A percentile compares a stretch with the other conserved stretches of the same genome.
Conservation (phyloP, 1,140 invertebrate species). For the Brachionus manjavacas region DNA sequence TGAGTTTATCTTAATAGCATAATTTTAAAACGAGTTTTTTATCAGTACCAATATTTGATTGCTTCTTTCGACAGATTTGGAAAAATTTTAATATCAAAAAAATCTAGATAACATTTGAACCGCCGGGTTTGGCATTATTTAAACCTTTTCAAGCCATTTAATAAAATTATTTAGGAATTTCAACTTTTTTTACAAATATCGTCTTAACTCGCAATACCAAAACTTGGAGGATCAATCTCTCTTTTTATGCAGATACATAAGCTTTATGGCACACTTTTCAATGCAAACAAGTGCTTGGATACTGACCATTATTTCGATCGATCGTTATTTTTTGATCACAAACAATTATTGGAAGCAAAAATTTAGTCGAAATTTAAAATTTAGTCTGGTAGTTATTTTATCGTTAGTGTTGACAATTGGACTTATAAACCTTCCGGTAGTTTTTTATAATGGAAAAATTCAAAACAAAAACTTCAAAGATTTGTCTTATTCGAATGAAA, state of each 20-base stretch:
- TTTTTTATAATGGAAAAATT: slow-evolving; percentile 13
- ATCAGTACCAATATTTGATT: neutral
- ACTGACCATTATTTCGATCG: slow-evolving; percentile 18
- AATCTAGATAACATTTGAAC: neutral
- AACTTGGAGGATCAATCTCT: slow-evolving; percentile 32
- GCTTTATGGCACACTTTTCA: slow-evolving; percentile 40
- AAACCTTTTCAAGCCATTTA: neutral
- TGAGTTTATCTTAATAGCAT: neutral
- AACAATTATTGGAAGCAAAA: slow-evolving; percentile 40
- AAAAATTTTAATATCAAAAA: neutral
- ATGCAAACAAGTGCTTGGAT: slow-evolving; percentile 42
- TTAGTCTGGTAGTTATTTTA: slow-evolving; percentile 12
- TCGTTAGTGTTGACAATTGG: neutral
- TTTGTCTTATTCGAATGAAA: neutral
- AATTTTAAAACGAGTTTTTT: neutral
- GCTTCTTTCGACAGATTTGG: neutral
- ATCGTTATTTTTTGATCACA: slow-evolving; percentile 20
- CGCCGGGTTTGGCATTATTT: neutral
- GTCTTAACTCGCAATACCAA: neutral
- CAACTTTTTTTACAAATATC: slow-evolving; percentile 43
- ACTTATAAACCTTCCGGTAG: neutral
- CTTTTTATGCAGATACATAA: slow-evolving; percentile 40
- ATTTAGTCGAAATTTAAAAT: slow-evolving; percentile 11
- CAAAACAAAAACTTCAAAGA: neutral
- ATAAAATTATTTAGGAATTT: slow-evolving; percentile 40